Conservation (phyloP, 2,113 vertebrate species). For the Megaceryle torquata region DNA sequence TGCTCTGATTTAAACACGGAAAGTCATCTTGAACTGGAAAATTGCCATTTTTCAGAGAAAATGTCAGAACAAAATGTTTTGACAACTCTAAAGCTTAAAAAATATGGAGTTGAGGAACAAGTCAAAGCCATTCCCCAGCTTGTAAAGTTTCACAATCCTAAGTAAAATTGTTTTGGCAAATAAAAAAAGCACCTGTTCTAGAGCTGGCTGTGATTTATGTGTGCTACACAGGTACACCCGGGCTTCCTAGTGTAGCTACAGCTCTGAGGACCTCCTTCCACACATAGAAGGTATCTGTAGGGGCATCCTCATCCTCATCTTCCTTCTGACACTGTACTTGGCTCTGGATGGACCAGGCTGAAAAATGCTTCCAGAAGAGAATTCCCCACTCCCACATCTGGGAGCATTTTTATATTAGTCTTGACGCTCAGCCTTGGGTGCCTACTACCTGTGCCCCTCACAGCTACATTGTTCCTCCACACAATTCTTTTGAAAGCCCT, state of each 20-base stretch:
- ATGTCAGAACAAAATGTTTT: conserved; percentile 56
- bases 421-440: neutral
- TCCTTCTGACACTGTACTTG: neutral
- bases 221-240: neutral
- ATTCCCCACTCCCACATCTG: neutral
- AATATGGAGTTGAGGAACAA: neutral
- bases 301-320: neutral
- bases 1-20: neutral
- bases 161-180: neutral
- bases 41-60: conserved; percentile 45
- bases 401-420: neutral
- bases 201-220: neutral
- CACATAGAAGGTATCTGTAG: neutral
- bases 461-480: neutral
- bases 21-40: conserved; percentile 20
- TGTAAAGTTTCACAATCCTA: neutral
- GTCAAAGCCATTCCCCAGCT: neutral
- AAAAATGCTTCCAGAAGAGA: neutral
- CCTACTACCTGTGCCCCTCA: neutral
- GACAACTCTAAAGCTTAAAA: conserved; percentile 32
- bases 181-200: neutral
- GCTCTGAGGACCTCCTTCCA: neutral
- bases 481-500: neutral
- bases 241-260: neutral
- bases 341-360: neutral